Percentiles rank a stretch among this genome's conserved stretches.
These are phyloP conservation scores for Silurus asotus DNA, from an alignment of 2,113 vertebrate genomes.

Conservation along the genomic window DNA sequence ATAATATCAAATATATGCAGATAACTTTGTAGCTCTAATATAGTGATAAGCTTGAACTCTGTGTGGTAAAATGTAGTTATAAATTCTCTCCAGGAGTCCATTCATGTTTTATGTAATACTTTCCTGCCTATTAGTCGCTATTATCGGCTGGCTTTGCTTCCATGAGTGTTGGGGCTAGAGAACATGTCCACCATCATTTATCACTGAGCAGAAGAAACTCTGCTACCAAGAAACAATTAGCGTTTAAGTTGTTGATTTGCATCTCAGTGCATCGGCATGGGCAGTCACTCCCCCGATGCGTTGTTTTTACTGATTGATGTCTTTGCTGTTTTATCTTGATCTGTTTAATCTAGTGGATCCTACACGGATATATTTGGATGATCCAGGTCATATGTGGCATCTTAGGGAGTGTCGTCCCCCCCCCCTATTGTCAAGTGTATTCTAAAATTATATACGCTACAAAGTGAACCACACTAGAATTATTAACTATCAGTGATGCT, in stretches of 20 bases:
- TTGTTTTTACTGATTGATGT: neutral
- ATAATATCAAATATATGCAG: neutral
- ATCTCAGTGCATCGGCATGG: neutral
- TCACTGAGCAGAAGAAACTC: conserved; percentile 72
- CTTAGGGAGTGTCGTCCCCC: no score
- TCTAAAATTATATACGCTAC: neutral
- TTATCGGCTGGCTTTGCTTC: conserved; percentile 72
- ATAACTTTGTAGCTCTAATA: conserved; percentile 29
- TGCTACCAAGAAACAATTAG: conserved; percentile 76
- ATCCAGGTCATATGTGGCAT: no score
- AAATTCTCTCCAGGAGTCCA: conserved; percentile 36
- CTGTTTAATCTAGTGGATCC: no score
- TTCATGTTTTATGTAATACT: conserved; percentile 57
- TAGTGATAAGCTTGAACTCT: neutral
- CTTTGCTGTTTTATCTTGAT: neutral
- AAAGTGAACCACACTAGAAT: neutral
- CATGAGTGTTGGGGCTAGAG: conserved; percentile 22
- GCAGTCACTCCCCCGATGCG: neutral
- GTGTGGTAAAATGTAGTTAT: neutral
- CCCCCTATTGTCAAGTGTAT: neutral
- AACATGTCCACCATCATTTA: conserved; percentile 71
- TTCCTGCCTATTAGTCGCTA: conserved; percentile 69
- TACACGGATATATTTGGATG: no score
- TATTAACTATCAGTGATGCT: neutral
- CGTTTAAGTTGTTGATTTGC: conserved; percentile 79